These are phyloP conservation scores for Phocides pigmalion DNA, from an alignment of 1,140 invertebrate species.

Conservation along the genomic window DNA sequence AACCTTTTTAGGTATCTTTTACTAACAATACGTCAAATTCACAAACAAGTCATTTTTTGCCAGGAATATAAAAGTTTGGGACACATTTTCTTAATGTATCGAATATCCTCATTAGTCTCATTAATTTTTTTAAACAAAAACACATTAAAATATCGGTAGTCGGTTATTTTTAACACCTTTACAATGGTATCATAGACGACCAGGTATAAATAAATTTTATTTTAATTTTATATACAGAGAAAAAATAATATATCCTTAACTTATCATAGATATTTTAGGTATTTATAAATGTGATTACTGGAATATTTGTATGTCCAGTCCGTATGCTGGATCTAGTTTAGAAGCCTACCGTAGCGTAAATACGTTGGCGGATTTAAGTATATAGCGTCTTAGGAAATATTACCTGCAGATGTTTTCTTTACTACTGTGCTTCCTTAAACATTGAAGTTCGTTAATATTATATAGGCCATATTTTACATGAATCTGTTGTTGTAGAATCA, in stretches of 20 bases:
- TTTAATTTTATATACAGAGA: neutral
- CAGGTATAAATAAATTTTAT: no score
- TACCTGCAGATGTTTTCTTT: conserved; percentile 19
- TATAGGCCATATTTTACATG: neutral
- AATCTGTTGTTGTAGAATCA: neutral
- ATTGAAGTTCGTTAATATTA: conserved; percentile 36
- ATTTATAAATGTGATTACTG: no score
- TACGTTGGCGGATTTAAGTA: conserved; percentile 51
- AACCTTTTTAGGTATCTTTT: no score
- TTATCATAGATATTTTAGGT: neutral
- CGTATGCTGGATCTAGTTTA: conserved; percentile 57
- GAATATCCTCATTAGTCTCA: no score
- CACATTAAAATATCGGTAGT: no score
- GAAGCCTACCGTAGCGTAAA: conserved; percentile 19
- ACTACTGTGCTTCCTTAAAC: conserved; percentile 34
- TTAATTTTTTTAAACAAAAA: no score
- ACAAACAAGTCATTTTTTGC: no score
- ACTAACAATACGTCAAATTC: no score
- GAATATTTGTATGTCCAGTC: neutral
- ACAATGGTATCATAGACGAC: no score
- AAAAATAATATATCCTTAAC: neutral
- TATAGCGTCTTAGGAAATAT: conserved; percentile 46
- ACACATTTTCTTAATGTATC: no score
- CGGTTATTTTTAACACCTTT: no score
- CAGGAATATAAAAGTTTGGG: no score